These are phyloP conservation scores for Cremastinae sp. DNA, from an alignment of 2,888 invertebrate genomes.

Conservation along the genomic window DNA sequence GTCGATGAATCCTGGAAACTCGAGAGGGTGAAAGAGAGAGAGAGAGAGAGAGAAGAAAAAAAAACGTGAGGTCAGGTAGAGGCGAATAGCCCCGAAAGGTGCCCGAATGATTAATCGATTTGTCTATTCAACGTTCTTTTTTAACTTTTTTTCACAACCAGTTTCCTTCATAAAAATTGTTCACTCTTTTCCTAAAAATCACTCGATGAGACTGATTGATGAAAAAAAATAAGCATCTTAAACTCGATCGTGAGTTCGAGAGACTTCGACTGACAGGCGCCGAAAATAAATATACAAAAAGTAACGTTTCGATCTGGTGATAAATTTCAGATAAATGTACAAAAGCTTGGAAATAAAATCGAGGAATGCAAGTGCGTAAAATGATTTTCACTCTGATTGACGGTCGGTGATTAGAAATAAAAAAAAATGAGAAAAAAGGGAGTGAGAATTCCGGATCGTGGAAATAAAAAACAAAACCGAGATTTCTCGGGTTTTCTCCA, in stretches of 20 bases:
- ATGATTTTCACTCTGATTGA: too few species aligned
- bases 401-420: too few species aligned
- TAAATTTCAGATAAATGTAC: too few species aligned
- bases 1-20: conserved; percentile 56
- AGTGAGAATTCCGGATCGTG: neutral
- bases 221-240: conserved; percentile 31
- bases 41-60: conserved; percentile 27
- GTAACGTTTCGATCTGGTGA: too few species aligned
- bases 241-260: conserved; percentile 16
- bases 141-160: conserved; percentile 35
- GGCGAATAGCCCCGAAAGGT: conserved; percentile 38
- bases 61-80: conserved; percentile 47
- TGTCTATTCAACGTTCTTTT: conserved; percentile 40
- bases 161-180: conserved; percentile 49
- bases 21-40: conserved; percentile 44
- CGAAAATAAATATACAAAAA: conserved; percentile 3
- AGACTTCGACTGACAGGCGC: neutral
- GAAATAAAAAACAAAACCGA: neutral
- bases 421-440: too few species aligned
- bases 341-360: too few species aligned
- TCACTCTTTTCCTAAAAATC: conserved; percentile 48
- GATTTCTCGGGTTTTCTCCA: conserved; percentile 23
- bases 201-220: conserved; percentile 55
- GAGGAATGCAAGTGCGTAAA: too few species aligned
- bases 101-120: conserved; percentile 62